A percentile compares a stretch with the other conserved stretches of the same genome.
These are phyloP conservation scores for Vipera latastei DNA, from an alignment of 2,797 vertebrate species.

Conservation along the genomic window DNA sequence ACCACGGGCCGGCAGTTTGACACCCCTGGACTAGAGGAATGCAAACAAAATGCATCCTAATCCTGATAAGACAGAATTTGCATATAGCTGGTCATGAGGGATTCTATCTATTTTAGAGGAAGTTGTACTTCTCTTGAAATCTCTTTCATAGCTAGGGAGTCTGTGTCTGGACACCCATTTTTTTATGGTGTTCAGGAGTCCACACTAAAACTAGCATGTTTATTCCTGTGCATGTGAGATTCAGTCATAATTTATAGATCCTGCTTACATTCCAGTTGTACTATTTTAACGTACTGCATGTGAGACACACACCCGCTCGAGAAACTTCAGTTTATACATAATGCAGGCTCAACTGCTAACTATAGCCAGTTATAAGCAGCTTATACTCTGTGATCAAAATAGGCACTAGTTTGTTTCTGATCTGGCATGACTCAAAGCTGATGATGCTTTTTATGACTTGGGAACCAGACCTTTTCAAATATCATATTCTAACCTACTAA, in stretches of 20 bases:
- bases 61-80: neutral
- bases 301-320: neutral
- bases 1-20: too few species aligned
- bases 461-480: neutral
- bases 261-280: neutral
- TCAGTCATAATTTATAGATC: neutral
- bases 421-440: neutral
- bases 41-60: neutral
- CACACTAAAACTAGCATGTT: neutral
- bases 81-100: neutral
- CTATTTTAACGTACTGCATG: neutral
- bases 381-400: neutral
- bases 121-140: neutral
- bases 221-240: neutral
- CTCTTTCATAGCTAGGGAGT: neutral
- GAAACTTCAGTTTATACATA: neutral
- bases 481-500: too few species aligned
- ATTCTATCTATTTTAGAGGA: neutral
- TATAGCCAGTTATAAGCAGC: neutral
- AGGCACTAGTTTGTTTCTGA: neutral
- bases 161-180: neutral
- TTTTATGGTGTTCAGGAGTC: neutral
- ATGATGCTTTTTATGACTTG: neutral
- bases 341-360: neutral
- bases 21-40: neutral